Percentiles rank a stretch among this genome's conserved stretches.
These are phyloP conservation scores for Umimayanthus kanabou DNA, from an alignment of 92 coral and sea anemone genomes.

Conservation along the genomic window DNA sequence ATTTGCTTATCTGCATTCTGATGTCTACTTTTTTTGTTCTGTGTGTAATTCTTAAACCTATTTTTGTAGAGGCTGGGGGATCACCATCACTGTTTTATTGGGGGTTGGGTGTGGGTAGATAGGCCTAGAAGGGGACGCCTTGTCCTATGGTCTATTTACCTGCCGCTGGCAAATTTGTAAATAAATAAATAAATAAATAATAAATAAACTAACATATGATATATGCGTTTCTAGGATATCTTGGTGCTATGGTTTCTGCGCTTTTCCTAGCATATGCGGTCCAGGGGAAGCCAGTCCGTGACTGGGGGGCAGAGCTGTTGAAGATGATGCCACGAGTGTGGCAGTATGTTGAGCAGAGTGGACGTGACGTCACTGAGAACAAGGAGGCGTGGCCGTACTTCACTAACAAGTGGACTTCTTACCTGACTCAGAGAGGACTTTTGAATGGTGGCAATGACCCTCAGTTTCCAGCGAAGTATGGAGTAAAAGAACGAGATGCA, in stretches of 20 bases:
- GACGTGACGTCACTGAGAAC: slow-evolving; percentile 79
- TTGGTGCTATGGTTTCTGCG: slow-evolving; percentile 80
- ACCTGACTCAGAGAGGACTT: slow-evolving; percentile 74
- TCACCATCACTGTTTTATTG: too few species aligned
- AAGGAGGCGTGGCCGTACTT: slow-evolving; percentile 83
- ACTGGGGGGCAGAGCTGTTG: slow-evolving; percentile 88
- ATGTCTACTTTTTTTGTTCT: too few species aligned
- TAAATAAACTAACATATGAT: too few species aligned
- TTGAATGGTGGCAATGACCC: slow-evolving; percentile 79
- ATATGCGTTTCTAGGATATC: slow-evolving; percentile 58
- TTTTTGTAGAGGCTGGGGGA: too few species aligned
- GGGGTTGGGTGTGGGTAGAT: too few species aligned
- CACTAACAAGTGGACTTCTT: slow-evolving; percentile 79
- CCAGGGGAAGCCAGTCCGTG: slow-evolving; percentile 73
- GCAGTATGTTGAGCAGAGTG: slow-evolving; percentile 64
- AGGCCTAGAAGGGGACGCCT: too few species aligned
- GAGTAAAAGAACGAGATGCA: slow-evolving; percentile 68
- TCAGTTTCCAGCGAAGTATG: slow-evolving; percentile 64
- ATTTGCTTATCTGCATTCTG: too few species aligned
- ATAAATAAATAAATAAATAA: too few species aligned
- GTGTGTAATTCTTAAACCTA: too few species aligned
- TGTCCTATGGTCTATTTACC: too few species aligned
- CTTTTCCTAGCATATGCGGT: slow-evolving; percentile 78
- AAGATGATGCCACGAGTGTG: slow-evolving; percentile 67
- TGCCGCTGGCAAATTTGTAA: too few species aligned